Conservation (phyloP, 2,797 vertebrate species). For the Amblyraja radiata region DNA sequence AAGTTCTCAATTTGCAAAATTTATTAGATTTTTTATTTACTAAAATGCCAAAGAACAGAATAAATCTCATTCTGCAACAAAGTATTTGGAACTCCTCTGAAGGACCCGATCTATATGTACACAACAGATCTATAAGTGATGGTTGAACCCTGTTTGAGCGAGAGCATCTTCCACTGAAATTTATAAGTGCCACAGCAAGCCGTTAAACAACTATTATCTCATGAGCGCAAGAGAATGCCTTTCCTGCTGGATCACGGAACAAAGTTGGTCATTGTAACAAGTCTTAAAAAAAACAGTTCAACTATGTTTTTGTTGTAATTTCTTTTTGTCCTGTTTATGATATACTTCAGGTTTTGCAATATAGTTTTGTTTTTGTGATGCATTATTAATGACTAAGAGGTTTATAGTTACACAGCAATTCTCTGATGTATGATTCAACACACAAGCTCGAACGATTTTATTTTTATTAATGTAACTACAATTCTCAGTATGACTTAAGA, state of each 20-base stretch:
- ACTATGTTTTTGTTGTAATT: constrained; percentile 9
- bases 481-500: not conserved
- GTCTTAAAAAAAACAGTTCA: constrained; percentile 23
- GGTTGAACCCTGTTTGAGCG: not conserved
- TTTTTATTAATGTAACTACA: not conserved
- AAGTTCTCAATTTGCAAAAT: not conserved
- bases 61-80: constrained; percentile 37
- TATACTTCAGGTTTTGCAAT: not conserved
- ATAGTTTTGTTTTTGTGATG: not conserved
- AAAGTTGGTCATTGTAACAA: constrained; percentile 24
- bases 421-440: not conserved
- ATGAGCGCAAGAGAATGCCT: constrained; percentile 5
- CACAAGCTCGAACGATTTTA: constrained; percentile 20
- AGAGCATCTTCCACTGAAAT: not conserved
- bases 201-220: constrained; percentile 24
- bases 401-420: not conserved
- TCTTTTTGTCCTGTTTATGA: constrained; percentile 25
- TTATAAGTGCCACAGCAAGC: constrained; percentile 6
- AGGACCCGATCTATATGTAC: not conserved
- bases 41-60: constrained; percentile 37
- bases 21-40: constrained; percentile 26
- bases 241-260: constrained; percentile 4
- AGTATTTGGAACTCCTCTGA: not conserved
- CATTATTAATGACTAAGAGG: constrained; percentile 22
- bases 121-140: constrained; percentile 39